These are phyloP conservation scores for Hydra vulgaris DNA, from an alignment of 30 jellyfish, hydroid and myxozoan genomes.

Conservation along the genomic window DNA sequence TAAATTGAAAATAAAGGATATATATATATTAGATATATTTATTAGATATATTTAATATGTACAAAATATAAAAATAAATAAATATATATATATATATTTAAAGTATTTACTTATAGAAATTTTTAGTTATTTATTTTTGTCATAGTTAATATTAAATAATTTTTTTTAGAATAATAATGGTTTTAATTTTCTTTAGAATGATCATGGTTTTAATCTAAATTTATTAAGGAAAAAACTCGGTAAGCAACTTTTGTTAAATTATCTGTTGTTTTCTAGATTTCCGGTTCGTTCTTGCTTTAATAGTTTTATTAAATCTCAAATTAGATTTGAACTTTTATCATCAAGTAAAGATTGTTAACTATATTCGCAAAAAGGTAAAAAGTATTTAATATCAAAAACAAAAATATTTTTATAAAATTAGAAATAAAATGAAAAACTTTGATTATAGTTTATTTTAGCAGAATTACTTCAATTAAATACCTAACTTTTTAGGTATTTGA, in stretches of 20 bases:
- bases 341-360: conserved; percentile 72
- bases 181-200: conserved; percentile 27
- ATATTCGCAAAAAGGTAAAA: conserved; percentile 66
- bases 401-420: too few species aligned
- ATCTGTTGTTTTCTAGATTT: neutral
- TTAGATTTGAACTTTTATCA: conserved; percentile 54
- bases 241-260: conserved; percentile 6
- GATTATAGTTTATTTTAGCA: too few species aligned
- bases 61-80: too few species aligned
- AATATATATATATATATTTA: too few species aligned
- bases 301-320: neutral
- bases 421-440: too few species aligned
- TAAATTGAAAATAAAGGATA: too few species aligned
- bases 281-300: neutral
- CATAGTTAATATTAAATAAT: neutral
- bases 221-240: conserved; percentile 27
- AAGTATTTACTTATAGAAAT: neutral
- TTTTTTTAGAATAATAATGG: neutral
- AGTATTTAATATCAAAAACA: too few species aligned
- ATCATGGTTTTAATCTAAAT: conserved; percentile 53
- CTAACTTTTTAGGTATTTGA: conserved; percentile 59
- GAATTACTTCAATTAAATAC: too few species aligned
- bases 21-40: too few species aligned
- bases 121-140: neutral
- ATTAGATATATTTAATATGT: too few species aligned